phyloP scores from a whole-genome alignment of 1,140 invertebrate species.

The Thaumatotibia leucotreta region DNA sequence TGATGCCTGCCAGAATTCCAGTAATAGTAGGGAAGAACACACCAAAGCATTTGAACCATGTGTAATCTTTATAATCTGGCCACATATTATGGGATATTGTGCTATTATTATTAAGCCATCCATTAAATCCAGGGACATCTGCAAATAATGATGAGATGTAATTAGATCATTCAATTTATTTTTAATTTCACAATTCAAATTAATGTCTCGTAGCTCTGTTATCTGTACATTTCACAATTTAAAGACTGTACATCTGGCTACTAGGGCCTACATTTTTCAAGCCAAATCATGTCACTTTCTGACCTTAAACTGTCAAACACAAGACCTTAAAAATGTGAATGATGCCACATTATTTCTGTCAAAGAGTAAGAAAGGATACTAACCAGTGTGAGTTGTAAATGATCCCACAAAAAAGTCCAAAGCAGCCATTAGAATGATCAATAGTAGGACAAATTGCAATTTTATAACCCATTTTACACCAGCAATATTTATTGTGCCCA shows the following conservation, averaged over 20 bases:
- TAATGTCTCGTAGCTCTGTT: no score
- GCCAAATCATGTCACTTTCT: no score
- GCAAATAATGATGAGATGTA: constrained; percentile 18
- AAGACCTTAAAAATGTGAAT: no score
- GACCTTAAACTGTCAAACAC: no score
- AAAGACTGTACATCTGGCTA: no score
- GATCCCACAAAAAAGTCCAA: constrained; percentile 94
- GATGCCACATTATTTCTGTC: no score
- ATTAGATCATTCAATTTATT: constrained; percentile 10
- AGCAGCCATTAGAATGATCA: constrained; percentile 90
- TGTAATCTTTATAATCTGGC: constrained; percentile 87
- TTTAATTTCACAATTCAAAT: constrained; percentile 14
- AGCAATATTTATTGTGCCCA: constrained; percentile 92
- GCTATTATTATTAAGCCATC: constrained; percentile 85
- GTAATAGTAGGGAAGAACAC: constrained; percentile 97
- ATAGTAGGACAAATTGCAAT: constrained; percentile 89
- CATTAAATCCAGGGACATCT: constrained; percentile 83
- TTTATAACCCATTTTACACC: constrained; percentile 97
- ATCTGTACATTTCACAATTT: no score
- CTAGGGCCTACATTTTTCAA: no score
- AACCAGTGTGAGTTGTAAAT: constrained; percentile 84
- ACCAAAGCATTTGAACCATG: constrained; percentile 95
- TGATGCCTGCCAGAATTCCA: constrained; percentile 96
- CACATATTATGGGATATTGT: constrained; percentile 91
- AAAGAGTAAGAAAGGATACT: no score